Evolutionary conservation across 2,113 vertebrate species (phyloP), one percentile per base, ranked within the genome.

Genomic region (Brachyistius frenatus): DNA sequence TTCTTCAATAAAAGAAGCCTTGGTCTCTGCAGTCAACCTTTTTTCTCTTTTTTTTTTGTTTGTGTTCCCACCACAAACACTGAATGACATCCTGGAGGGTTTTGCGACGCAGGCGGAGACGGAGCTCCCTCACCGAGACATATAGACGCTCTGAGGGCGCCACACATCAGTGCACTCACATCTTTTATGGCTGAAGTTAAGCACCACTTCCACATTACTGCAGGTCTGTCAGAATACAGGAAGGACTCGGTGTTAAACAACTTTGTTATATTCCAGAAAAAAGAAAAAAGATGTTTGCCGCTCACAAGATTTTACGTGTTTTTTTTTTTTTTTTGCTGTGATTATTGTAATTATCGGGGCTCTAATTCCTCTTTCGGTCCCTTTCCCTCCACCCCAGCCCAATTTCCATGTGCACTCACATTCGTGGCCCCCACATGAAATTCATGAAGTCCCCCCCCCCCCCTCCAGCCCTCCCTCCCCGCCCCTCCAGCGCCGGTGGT

Each of bases 401-500:
- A 82, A 84, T 88, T 90, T 90, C 78, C 81, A 88, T 89, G 90
- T 92, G 88, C 86, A 85, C 86, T 91, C 87, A 90, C 88, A 88
- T 92, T 92, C 79, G 86, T 81, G 86, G 85, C 90, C 85, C 23
- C 89, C 91, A 83, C 91, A 92, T 93, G 91, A 93, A 94, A 95
- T 95, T 94, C 92, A 94, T 93, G 88, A 93, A 91, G 87, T 92
- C 86, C 86, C 86, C 84, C 53, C 41, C 41, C 5, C 5, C 41
- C 41, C 41, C 41, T 2, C 41, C 41, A 4, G 7, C 41, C 84
- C 84, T 85, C 83, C 88, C 89, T 88, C 84, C 81, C 85, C 86
- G 86, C 85, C 23, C 23, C 23, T 23, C 23, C 80, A 78, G 78
- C 62, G 87, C 75, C 33, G 90, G 80, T 47, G 92, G 87, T 89